Evolutionary conservation across 2,797 vertebrate genomes (phyloP).

Genomic region (Enteromius fasciolatus): DNA sequence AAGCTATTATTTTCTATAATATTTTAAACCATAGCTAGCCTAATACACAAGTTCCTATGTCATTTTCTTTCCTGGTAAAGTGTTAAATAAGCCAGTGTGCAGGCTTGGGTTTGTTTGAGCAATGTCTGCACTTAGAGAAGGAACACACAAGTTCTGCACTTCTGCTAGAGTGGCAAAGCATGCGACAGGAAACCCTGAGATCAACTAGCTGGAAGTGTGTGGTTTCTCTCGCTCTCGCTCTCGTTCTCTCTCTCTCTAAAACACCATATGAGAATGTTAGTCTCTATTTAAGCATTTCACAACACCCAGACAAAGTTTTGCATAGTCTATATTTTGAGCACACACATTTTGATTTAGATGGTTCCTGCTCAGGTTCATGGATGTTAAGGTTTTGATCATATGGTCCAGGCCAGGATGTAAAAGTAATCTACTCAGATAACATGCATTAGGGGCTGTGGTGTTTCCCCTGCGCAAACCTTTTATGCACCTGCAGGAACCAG

Average conservation of each 20-base stretch:
- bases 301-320: not conserved
- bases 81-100: not conserved
- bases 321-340: not conserved
- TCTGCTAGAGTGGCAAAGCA: slow-evolving; percentile 38
- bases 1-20: not conserved
- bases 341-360: not conserved
- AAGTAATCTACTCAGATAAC: not conserved
- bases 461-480: not conserved
- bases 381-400: not conserved
- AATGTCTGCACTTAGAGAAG: not conserved
- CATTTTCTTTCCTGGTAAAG: not conserved
- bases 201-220: slow-evolving; percentile 13
- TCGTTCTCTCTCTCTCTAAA: slow-evolving; percentile 9
- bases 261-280: not conserved
- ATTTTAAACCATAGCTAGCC: not conserved
- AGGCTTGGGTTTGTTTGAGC: not conserved
- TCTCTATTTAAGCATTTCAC: not conserved
- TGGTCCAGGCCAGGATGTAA: not conserved
- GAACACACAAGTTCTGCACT: slow-evolving; percentile 20
- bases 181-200: slow-evolving; percentile 47
- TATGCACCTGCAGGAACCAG: slow-evolving; percentile 28
- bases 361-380: not conserved
- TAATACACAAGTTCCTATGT: not conserved
- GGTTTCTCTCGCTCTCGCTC: slow-evolving; percentile 13
- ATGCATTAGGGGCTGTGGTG: not conserved